phyloP scores from a whole-genome alignment of 2,888 invertebrate species.

The Dryococelus australis region DNA sequence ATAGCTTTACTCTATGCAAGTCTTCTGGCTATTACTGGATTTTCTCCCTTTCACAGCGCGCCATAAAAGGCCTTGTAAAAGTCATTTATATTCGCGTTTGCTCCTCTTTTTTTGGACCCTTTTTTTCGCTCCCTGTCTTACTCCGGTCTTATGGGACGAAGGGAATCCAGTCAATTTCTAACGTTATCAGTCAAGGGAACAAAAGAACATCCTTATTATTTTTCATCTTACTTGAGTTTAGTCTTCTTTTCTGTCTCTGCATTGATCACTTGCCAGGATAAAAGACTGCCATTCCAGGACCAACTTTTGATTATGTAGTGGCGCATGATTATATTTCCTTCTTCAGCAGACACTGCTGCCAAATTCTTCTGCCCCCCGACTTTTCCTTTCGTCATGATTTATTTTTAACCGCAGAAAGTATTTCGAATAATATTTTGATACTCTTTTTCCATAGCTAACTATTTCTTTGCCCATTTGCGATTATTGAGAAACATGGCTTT shows the following conservation, averaged over 20 bases:
- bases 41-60: not conserved
- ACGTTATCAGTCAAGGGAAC: constrained; percentile 18
- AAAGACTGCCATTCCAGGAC: constrained; percentile 3
- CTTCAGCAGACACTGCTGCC: not conserved
- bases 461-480: too few species aligned
- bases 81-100: constrained; percentile 25
- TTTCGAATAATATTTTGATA: too few species aligned
- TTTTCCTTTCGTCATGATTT: not conserved
- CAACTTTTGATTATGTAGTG: constrained; percentile 23
- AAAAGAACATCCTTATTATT: constrained; percentile 22
- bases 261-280: constrained; percentile 26
- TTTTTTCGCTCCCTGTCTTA: not conserved
- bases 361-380: not conserved
- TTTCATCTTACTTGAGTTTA: constrained; percentile 13
- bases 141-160: not conserved
- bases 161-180: constrained; percentile 28
- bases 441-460: too few species aligned
- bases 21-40: constrained; percentile 16
- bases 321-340: constrained; percentile 17
- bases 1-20: constrained; percentile 1
- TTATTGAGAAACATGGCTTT: too few species aligned
- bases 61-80: constrained; percentile 26
- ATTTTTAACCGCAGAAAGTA: too few species aligned
- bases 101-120: not conserved
- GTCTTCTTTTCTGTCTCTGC: constrained; percentile 16